Evolutionary conservation across 2,113 vertebrate species (phyloP), one percentile per base, ranked within the genome.

Genomic region (Leptobrachium ailaonicum): DNA sequence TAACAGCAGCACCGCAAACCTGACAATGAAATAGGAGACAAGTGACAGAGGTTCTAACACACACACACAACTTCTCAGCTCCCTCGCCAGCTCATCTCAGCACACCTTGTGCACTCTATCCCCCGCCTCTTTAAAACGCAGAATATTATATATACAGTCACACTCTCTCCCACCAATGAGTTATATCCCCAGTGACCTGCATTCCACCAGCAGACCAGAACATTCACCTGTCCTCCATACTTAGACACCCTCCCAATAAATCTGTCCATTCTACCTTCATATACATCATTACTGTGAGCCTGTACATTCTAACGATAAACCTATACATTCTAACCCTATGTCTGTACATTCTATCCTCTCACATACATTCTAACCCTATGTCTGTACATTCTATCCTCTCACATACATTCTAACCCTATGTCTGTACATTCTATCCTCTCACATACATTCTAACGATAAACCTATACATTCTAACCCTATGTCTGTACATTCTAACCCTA

Each of bases 1-100:
- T 50, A 99, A 91, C 77, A 99, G 85, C 14, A 99, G 90, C 75
- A 99, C 92, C 60, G 96, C 90, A 0, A 93, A 86, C 87, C 97
- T 98, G 85, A 5, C 41, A 20, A 3, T 44, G 3, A 11, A 41
- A 72, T 63, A 14, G n/a, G 60, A 14, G n/a, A 8, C 12, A 54
- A 11, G 6, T 6, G 11, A 54, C 50, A 11, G 1, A 54, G 50
- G 6, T 54, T 54, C 6, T 1, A 11, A 54, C 6, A 54, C 50
- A 54, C 12, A 32, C 20, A 32, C 20, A 32, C 20, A 32, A 32
- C 20, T 32, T 32, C 20, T 32, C 20, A 32, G 20, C 20, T 32
- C 20, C 20, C 20, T 32, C 20, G 20, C 20, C 20, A 1, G 20
- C 20, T 32, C 20, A 32, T 32, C 20, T 32, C 20, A 32, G 20